Base-by-base conservation (phyloP, 2,113 vertebrate species). In the Pomatorhinus ruficollis region DNA sequence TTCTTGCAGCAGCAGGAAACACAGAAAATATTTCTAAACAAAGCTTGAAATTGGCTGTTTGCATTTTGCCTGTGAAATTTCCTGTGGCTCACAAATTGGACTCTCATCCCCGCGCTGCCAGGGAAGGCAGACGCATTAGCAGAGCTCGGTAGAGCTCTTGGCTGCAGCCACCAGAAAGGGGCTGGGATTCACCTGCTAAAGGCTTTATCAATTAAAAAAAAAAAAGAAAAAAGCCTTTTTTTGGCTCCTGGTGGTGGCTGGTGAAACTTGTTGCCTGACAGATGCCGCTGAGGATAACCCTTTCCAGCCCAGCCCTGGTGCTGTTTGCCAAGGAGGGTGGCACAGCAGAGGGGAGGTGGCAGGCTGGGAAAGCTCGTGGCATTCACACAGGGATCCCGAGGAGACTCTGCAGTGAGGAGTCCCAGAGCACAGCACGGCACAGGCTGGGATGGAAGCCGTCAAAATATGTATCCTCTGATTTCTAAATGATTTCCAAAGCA, bases 1-100 rank as follows among this genome's bases (percentile, higher is more conserved):
- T 93, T 61, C 82, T 74, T 83, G 82, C 93, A 96, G 87, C 93
- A 96, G 92, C 85, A 90, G 90, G 93, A 90, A 95, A 72, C 89
- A 72, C 35, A 75, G 78, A 42, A 87, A 93, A 95, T 77, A 92
- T 83, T 92, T 86, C 93, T 86, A 95, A 94, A 95, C 88, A 96
- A 95, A 96, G 69, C 85, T 83, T 65, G 60, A 70, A 94, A 94
- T 77, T 92, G 92, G 66, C 85, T 93, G 85, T 88, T 94, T 88
- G 90, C 49, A 8, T 95, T 94, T 93, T 93, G 90, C 90, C 87
- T 89, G 69, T 47, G 81, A 89, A 95, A 88, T 86, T 94, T 92
- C 95, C 87, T 37, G 75, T 42, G 82, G 93, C 76, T 94, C 87
- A 78, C 90, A 93, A 94, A 92, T 77, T 88, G 90, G 87, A 45